phyloP scores from a whole-genome alignment of 2,113 vertebrate genomes.

The Corythaixoides concolor region DNA sequence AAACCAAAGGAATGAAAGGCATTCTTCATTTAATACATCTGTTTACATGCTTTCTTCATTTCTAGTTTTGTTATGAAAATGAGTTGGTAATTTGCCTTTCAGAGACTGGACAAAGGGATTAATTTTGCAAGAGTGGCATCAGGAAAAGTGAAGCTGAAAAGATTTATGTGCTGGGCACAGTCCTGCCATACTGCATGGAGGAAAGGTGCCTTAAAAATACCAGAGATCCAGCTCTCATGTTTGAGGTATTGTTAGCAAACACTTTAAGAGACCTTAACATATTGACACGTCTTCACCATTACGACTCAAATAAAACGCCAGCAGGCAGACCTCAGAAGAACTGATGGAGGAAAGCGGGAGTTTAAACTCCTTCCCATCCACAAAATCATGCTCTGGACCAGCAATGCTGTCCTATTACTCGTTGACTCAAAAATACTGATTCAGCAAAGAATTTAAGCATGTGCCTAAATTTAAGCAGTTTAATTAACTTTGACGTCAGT shows the following conservation, averaged over 20 bases:
- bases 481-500: conserved; percentile 67
- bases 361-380: not conserved
- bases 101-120: not conserved
- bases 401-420: not conserved
- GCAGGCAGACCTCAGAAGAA: not conserved
- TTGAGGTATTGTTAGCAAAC: not conserved
- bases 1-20: not conserved
- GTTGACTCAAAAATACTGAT: conserved; percentile 31
- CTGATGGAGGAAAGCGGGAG: not conserved
- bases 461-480: conserved; percentile 69
- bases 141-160: not conserved
- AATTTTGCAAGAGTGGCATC: not conserved
- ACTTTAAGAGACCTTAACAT: not conserved
- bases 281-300: not conserved
- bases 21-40: not conserved
- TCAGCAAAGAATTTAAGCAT: conserved; percentile 66
- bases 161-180: not conserved
- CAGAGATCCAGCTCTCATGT: not conserved
- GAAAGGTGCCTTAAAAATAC: not conserved
- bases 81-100: not conserved
- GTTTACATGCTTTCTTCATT: not conserved
- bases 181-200: not conserved
- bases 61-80: not conserved
- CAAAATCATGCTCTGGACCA: not conserved
- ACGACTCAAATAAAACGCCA: not conserved